Base-by-base conservation (phyloP, 2,113 vertebrate genomes). In the Pachypanchax playfairii region DNA sequence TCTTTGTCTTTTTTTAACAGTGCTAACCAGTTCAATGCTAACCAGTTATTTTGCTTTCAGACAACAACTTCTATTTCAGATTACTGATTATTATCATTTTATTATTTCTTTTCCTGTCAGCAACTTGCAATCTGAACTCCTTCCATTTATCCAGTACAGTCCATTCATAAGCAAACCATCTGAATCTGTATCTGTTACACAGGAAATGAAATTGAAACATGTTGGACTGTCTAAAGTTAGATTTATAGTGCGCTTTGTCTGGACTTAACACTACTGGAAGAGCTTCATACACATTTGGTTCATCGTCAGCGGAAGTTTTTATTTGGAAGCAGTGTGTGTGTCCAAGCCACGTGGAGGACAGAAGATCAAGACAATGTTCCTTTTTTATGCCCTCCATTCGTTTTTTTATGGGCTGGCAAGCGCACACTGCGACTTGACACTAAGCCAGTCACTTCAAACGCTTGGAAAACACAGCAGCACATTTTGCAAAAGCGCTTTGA, bases 381-480 rank as follows among this genome's bases (percentile, higher is more conserved):
- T 50, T 71, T 56, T 66, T 9, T 31, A 29, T 64, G 57, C 61
- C 72, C 73, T 62, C 74, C 66, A 73, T n/a, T 74, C 61, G 44
- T 28, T 68, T 84, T 65, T 61, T 71, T 50, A n/a, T 55, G 76
- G 66, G 38, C 46, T 82, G 78, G 79, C 31, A 2, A 75, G 77
- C 62, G 2, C 53, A 49, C 60, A 17, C 74, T 70, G 83, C 11
- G 33, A 49, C 53, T 81, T 89, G 84, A 87, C 77, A 70, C 39
- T 7, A 52, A 70, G 88, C 89, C 90, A 91, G 82, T 75, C 82
- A 88, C 87, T 89, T 92, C 89, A 91, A 89, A 88, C 85, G 68
- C 49, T 75, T 59, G 44, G 75, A 80, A 81, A 86, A 70, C 67
- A 59, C 77, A 79, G 70, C 72, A 69, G 75, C 66, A 43, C 64